Conservation (phyloP, 2,888 invertebrate genomes). For the Maniola hyperantus region DNA sequence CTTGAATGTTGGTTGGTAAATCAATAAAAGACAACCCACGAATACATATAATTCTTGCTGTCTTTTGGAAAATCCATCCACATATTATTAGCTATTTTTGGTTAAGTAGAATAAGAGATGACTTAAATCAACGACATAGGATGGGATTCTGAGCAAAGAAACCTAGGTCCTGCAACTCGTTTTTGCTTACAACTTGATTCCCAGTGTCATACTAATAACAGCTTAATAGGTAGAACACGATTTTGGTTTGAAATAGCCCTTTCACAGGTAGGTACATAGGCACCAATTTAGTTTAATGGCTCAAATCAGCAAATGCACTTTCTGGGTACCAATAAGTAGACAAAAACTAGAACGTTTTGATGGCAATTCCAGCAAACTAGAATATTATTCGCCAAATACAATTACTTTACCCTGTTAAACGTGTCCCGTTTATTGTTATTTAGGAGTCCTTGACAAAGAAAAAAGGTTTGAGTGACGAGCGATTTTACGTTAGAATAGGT, state of each 20-base stretch:
- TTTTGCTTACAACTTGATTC: neutral
- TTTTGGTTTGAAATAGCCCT: no score
- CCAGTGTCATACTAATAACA: no score
- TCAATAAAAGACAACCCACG: neutral
- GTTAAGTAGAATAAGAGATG: neutral
- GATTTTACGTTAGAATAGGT: slow-evolving; percentile 36
- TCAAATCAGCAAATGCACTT: no score
- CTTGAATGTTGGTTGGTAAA: neutral
- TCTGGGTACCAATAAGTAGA: no score
- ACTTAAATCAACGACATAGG: neutral
- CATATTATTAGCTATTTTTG: neutral
- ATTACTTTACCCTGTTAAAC: slow-evolving; percentile 4
- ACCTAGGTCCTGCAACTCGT: neutral
- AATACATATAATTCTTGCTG: neutral
- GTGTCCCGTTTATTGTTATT: slow-evolving; percentile 16
- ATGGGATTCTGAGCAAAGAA: no score
- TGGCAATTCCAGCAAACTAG: neutral
- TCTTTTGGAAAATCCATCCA: neutral
- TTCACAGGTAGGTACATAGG: no score
- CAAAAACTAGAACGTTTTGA: neutral
- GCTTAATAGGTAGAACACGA: no score
- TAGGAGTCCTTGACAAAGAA: slow-evolving; percentile 19
- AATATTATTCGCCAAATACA: neutral
- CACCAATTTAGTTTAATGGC: no score
- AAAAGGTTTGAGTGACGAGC: slow-evolving; percentile 19